Evolutionary conservation across 2,888 invertebrate species (phyloP), one percentile per base, ranked within the genome.

Genomic region (Mythimna vitellina): DNA sequence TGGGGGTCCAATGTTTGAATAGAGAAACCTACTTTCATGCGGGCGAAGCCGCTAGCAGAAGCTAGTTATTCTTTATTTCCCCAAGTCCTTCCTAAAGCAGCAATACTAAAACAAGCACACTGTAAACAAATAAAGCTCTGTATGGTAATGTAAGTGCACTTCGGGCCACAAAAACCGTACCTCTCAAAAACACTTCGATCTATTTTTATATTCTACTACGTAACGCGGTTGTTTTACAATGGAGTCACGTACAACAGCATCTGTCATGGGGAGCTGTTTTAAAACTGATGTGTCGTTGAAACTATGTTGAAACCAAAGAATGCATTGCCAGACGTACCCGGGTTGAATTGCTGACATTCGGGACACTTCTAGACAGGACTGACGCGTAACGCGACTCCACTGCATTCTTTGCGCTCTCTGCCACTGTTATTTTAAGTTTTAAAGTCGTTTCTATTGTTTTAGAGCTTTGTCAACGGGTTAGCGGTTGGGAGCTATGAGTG

Each of bases 161-260:
- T 53, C 51, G 62, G 61, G 62, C 66, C 79, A 86, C 86, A 84
- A 82, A 82, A 85, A 84, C 69, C 70, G 61, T 70, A 77, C 76
- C 78, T 80, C 68, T 79, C 81, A 84, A 84, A 84, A 85, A 85
- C 78, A 83, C 78, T 84, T 79, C 78, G 77, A 79, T 91, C 89
- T 92, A 91, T 93, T 93, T 92, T 90, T 87, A 90, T 90, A 93
- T 91, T 90, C 88, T 83, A 79, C 66, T 67, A 82, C 42, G 70
- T 70, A 61, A 80, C 89, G 70, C 83, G 83, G 85, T 92, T 91
- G 89, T 91, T 94, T 93, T 90, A 92, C 88, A 94, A 91, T 91
- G 79, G 80, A 89, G 93, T 92, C 94, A 94, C 94, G 94, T 94
- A 90, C 80, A 73, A 71, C 88, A 86, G 88, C 94, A 94, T 93